phyloP scores from a whole-genome alignment of 2,888 invertebrate genomes.

The Acronicta aceris region DNA sequence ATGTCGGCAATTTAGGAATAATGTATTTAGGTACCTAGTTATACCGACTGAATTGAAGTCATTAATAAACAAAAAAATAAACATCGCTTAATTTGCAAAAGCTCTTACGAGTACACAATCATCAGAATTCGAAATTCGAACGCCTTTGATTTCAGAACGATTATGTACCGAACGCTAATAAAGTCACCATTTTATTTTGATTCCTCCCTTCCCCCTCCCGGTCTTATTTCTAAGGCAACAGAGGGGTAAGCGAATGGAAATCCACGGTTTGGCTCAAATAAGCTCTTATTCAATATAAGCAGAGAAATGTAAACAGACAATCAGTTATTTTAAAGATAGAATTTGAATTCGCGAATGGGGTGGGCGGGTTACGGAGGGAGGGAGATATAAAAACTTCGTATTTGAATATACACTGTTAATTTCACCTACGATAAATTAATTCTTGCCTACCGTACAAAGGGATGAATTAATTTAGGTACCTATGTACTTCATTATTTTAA shows the following conservation, averaged over 20 bases:
- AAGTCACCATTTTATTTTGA: conserved; percentile 74
- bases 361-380: conserved; percentile 44
- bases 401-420: conserved; percentile 54
- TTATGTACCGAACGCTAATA: conserved; percentile 79
- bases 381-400: conserved; percentile 49
- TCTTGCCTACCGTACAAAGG: too few relatives aligned
- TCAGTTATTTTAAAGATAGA: conserved; percentile 85
- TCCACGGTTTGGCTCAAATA: conserved; percentile 69
- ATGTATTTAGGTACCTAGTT: background rate
- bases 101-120: conserved; percentile 76
- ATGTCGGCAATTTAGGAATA: background rate
- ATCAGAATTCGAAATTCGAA: conserved; percentile 72
- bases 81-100: conserved; percentile 75
- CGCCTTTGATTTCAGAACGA: conserved; percentile 79
- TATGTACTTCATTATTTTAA: too few relatives aligned
- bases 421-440: too few relatives aligned
- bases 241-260: conserved; percentile 52
- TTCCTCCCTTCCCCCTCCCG: conserved; percentile 45
- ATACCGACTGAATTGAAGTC: conserved; percentile 17
- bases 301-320: conserved; percentile 87
- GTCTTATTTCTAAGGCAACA: conserved; percentile 36
- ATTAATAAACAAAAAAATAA: conserved; percentile 63
- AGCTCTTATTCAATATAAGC: conserved; percentile 83
- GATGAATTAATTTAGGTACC: conserved; percentile 11
- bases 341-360: conserved; percentile 71